phyloP scores from a whole-genome alignment of 2,888 invertebrate genomes.

The Graphium colonna region DNA sequence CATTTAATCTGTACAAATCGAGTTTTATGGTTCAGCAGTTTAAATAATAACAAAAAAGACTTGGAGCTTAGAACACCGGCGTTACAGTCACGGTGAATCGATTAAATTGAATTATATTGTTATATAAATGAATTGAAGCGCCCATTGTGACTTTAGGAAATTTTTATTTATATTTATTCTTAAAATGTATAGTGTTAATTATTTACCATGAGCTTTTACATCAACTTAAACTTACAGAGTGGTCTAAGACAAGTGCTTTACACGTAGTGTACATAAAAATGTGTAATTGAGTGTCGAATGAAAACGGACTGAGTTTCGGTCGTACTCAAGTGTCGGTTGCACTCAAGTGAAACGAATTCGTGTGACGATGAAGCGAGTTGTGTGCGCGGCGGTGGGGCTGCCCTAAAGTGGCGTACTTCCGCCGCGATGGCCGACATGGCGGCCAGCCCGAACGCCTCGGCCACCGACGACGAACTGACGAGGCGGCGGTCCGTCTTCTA shows the following conservation, averaged over 20 bases:
- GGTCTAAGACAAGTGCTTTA: constrained; percentile 35
- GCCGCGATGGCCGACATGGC: constrained; percentile 58
- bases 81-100: constrained; percentile 10
- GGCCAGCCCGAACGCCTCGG: constrained; percentile 52
- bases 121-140: background rate
- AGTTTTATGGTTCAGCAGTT: constrained; percentile 19
- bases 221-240: constrained; percentile 38
- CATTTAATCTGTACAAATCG: constrained; percentile 21
- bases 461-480: constrained; percentile 71
- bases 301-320: background rate
- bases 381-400: constrained; percentile 46
- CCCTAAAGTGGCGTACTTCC: constrained; percentile 66
- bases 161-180: background rate
- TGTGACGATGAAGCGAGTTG: constrained; percentile 55
- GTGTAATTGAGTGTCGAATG: constrained; percentile 32
- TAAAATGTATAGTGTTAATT: background rate
- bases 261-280: constrained; percentile 42
- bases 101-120: constrained; percentile 14
- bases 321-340: constrained; percentile 34
- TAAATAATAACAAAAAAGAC: constrained; percentile 2
- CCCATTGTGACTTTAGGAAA: background rate
- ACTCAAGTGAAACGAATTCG: constrained; percentile 59
- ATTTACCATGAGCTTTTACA: constrained; percentile 37
- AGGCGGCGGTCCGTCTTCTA: constrained; percentile 87
- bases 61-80: background rate